phyloP scores from a whole-genome alignment of 2,797 vertebrate genomes.

The Hemibagrus guttatus region DNA sequence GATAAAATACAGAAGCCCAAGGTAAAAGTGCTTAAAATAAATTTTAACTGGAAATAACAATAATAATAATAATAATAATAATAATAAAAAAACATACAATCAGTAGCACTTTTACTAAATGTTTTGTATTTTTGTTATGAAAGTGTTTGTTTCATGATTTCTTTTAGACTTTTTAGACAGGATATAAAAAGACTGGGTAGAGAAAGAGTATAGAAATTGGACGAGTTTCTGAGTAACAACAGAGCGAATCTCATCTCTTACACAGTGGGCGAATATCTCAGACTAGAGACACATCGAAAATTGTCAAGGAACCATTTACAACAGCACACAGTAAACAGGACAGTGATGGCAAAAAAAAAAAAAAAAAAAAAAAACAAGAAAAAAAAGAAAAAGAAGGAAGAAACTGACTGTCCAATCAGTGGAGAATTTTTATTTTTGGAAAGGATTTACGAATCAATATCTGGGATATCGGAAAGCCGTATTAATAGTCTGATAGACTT shows the following conservation, averaged over 20 bases:
- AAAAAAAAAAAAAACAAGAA: neutral
- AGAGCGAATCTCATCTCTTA: constrained; percentile 17
- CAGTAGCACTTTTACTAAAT: constrained; percentile 82
- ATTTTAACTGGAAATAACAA: constrained; percentile 78
- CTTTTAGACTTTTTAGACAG: constrained; percentile 64
- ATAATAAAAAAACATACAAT: constrained; percentile 72
- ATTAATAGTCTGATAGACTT: neutral
- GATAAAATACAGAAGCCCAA: constrained; percentile 85
- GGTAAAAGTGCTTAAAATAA: constrained; percentile 91
- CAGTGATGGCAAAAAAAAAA: neutral
- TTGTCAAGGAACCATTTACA: neutral
- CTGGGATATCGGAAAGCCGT: neutral
- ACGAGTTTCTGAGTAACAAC: constrained; percentile 32
- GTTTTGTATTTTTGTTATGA: constrained; percentile 74
- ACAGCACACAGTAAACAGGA: constrained; percentile 28
- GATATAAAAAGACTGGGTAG: constrained; percentile 62
- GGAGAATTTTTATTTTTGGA: neutral
- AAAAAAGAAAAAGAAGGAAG: neutral
- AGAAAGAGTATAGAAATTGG: constrained; percentile 36
- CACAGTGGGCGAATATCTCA: constrained; percentile 25
- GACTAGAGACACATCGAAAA: constrained; percentile 25
- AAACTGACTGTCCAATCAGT: constrained; percentile 20
- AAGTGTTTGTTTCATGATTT: constrained; percentile 79
- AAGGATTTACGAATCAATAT: neutral
- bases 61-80: constrained; percentile 76